Percentiles rank a stretch among this genome's conserved stretches.
Evolutionary conservation across 2,888 invertebrate genomes (phyloP).

Genomic region (Cetonia aurata): DNA sequence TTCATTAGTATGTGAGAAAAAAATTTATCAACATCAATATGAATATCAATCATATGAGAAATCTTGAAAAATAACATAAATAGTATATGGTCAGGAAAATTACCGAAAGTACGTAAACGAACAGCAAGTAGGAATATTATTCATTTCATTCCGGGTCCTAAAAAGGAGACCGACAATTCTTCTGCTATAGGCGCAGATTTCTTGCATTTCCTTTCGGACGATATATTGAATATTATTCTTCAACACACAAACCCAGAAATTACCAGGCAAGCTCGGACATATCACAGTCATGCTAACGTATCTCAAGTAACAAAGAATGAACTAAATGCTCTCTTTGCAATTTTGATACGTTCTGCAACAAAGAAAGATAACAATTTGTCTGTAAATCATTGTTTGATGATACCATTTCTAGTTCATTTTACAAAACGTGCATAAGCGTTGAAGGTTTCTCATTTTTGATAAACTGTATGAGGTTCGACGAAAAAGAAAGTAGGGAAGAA

Average conservation of each 20-base stretch:
- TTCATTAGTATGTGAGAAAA: no score
- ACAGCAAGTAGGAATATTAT: constrained; percentile 46
- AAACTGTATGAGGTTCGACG: background rate
- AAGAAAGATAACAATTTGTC: constrained; percentile 28
- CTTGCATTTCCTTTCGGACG: background rate
- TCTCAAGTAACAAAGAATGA: no score
- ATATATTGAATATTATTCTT: constrained; percentile 6
- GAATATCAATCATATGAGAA: no score
- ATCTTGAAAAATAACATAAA: no score
- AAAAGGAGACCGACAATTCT: constrained; percentile 44
- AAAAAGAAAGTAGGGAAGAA: background rate
- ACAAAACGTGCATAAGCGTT: background rate
- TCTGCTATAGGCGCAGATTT: constrained; percentile 38
- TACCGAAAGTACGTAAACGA: constrained; percentile 42
- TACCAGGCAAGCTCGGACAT: constrained; percentile 36
- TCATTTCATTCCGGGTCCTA: constrained; percentile 46
- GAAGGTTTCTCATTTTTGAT: background rate
- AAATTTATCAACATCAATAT: no score
- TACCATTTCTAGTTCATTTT: constrained; percentile 8
- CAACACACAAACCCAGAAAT: constrained; percentile 46
- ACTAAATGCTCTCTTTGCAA: constrained; percentile 38
- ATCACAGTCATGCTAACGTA: constrained; percentile 34
- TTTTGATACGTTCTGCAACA: constrained; percentile 43
- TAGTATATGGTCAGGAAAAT: constrained; percentile 44
- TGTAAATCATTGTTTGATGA: constrained; percentile 1